Evolutionary conservation across 2,113 vertebrate species (phyloP).

Genomic region (Cynopterus brachyotis): DNA sequence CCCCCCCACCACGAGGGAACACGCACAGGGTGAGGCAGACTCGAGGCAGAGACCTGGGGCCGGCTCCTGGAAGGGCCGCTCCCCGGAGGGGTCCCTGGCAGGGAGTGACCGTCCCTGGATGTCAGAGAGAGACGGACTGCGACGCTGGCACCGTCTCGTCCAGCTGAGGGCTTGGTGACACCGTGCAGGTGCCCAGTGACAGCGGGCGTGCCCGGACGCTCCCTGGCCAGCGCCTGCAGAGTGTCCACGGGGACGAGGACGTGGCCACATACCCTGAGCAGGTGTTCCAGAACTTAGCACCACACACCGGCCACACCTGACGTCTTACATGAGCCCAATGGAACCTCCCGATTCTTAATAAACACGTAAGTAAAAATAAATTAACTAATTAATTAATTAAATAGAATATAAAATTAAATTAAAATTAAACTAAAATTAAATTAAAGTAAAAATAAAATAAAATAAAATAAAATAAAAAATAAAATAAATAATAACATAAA

Average conservation of each 20-base stretch:
- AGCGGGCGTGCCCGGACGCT: rapidly evolving
- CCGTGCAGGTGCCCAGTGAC: rapidly evolving
- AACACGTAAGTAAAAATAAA: background rate
- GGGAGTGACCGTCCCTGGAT: background rate
- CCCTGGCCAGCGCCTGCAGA: rapidly evolving
- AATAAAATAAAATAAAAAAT: too few species aligned
- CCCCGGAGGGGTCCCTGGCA: rapidly evolving
- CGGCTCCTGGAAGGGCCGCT: rapidly evolving
- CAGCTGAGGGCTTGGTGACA: rapidly evolving
- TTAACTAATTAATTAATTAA: too few species aligned
- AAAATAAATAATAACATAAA: too few species aligned
- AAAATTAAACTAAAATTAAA: too few species aligned
- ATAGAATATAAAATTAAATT: too few species aligned
- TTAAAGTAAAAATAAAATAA: background rate
- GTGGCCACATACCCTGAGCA: rapidly evolving
- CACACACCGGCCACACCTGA: background rate
- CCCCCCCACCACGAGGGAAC: background rate
- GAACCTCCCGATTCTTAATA: background rate
- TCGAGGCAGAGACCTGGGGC: background rate
- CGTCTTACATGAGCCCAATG: background rate
- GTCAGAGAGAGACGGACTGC: rapidly evolving
- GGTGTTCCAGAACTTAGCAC: background rate
- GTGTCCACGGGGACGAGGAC: rapidly evolving
- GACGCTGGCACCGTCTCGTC: rapidly evolving
- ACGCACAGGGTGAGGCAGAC: background rate